A percentile compares a stretch with the other conserved stretches of the same genome.
Conservation (phyloP, 2,797 vertebrate genomes). For the Ceyx erithaca region DNA sequence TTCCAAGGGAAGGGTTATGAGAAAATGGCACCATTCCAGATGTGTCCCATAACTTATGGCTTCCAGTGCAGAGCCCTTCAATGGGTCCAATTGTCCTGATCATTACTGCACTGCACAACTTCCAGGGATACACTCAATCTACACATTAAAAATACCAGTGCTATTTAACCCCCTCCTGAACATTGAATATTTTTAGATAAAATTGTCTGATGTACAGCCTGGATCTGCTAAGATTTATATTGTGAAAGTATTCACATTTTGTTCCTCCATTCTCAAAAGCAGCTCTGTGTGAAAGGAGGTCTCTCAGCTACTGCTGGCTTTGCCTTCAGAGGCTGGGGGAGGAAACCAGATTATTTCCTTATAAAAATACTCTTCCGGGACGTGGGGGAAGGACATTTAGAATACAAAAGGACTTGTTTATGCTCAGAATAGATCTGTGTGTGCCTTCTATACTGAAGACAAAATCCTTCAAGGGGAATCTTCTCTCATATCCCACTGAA, state of each 20-base stretch:
- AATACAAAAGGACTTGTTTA: background rate
- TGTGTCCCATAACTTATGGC: conserved; percentile 50
- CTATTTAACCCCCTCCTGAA: background rate
- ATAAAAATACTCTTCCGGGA: background rate
- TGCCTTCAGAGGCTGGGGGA: background rate
- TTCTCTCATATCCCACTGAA: background rate
- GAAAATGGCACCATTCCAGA: conserved; percentile 65
- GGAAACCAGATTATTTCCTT: background rate
- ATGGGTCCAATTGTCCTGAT: conserved; percentile 27
- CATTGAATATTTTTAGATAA: background rate
- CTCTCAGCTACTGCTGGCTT: background rate
- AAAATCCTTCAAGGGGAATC: background rate
- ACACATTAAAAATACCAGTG: conserved; percentile 1
- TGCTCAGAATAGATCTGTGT: background rate
- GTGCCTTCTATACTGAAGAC: background rate
- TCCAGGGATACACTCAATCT: conserved; percentile 14
- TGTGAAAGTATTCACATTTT: conserved; percentile 7
- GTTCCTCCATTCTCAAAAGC: background rate
- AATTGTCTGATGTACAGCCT: background rate
- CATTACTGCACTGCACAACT: conserved; percentile 1
- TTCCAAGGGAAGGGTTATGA: conserved; percentile 67
- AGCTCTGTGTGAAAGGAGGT: conserved; percentile 1
- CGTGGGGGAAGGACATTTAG: background rate
- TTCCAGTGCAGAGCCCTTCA: conserved; percentile 39
- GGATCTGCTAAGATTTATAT: background rate